A percentile compares a stretch with the other conserved stretches of the same genome.
Evolutionary conservation across 2,888 invertebrate genomes (phyloP).

Genomic region (Carabus problematicus): DNA sequence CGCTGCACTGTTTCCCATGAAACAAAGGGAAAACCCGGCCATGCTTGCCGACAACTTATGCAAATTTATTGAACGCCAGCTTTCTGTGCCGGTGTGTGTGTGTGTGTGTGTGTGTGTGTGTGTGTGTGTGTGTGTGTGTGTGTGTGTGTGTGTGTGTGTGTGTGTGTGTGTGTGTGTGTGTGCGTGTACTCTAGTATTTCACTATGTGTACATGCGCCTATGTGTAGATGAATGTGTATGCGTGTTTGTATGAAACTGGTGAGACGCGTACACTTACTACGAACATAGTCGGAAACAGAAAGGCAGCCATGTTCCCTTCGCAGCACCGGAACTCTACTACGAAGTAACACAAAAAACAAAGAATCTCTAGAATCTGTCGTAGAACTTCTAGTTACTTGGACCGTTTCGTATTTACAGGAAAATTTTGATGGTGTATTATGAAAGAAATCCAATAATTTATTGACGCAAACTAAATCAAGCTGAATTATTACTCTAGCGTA

Average conservation of each 20-base stretch:
- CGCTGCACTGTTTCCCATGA: constrained; percentile 41
- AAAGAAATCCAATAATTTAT: background rate
- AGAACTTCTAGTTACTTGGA: constrained; percentile 12
- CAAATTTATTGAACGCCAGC: constrained; percentile 39
- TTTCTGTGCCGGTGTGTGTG: constrained; percentile 12
- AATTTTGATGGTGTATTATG: background rate
- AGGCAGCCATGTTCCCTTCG: constrained; percentile 13
- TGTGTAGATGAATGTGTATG: constrained; percentile 7
- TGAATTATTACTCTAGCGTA: background rate
- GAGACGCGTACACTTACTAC: background rate
- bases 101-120: constrained; percentile 1
- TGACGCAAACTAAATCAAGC: background rate
- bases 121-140: background rate
- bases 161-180: constrained; percentile 6
- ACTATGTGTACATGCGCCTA: background rate
- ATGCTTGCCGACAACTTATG: constrained; percentile 37
- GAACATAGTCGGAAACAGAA: constrained; percentile 12
- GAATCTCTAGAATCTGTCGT: constrained; percentile 19
- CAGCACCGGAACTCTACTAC: constrained; percentile 25
- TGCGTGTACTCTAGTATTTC: background rate
- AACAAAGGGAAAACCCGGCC: constrained; percentile 31
- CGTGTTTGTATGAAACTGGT: background rate
- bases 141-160: background rate
- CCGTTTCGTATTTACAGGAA: background rate
- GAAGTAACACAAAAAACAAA: constrained; percentile 22